Evolutionary conservation across 2,797 vertebrate species (phyloP).

Genomic region (Falco concolor): DNA sequence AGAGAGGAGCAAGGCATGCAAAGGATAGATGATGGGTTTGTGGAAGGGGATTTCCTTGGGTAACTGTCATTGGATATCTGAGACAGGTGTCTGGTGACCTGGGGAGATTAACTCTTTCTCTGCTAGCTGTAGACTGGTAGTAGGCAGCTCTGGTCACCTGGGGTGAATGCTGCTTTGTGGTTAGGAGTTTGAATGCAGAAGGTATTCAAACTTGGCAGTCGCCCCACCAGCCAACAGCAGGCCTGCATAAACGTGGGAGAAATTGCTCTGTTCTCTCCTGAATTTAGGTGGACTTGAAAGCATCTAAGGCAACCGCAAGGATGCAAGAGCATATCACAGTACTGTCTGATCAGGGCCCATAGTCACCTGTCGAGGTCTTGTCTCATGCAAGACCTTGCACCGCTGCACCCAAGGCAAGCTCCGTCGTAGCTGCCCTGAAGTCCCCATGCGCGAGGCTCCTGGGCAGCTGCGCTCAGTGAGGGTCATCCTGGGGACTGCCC

Average conservation of each 20-base stretch:
- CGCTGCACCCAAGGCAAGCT: neutral
- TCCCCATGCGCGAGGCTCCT: accelerated
- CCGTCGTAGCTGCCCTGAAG: neutral
- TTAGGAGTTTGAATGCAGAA: neutral
- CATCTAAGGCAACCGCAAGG: neutral
- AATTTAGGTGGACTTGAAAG: neutral
- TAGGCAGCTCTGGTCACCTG: neutral
- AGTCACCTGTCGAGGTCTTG: neutral
- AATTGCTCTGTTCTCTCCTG: neutral
- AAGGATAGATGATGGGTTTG: neutral
- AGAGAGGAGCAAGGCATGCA: neutral
- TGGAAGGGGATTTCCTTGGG: neutral
- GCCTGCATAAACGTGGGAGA: neutral
- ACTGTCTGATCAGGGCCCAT: neutral
- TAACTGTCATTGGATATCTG: neutral
- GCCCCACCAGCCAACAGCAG: neutral
- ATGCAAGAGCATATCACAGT: accelerated
- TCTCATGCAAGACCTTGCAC: neutral
- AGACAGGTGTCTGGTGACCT: neutral
- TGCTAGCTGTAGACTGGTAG: neutral
- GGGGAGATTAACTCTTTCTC: neutral
- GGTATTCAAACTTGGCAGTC: neutral
- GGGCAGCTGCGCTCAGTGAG: neutral
- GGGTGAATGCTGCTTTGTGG: neutral
- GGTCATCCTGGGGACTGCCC: neutral